These are phyloP conservation scores for Choristoneura fumiferana DNA, from an alignment of 1,140 invertebrate species.

Conservation along the genomic window DNA sequence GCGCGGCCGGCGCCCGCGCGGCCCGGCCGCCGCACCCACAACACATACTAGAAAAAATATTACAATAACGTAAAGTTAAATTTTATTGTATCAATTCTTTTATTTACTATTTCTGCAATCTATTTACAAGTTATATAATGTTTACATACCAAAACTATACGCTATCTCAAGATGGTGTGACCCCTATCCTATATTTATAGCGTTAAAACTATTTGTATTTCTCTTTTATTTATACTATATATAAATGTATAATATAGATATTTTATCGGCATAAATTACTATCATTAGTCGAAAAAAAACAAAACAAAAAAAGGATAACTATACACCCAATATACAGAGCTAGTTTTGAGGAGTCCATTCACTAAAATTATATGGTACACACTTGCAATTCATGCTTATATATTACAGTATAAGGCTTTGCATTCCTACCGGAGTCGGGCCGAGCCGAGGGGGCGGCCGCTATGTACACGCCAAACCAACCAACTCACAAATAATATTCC, in stretches of 20 bases:
- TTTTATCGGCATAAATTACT: conserved; percentile 76
- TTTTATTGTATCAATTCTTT: conserved; percentile 76
- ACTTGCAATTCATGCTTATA: conserved; percentile 58
- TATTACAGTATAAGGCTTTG: conserved; percentile 69
- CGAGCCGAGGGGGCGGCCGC: conserved; percentile 7
- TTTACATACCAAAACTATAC: conserved; percentile 77
- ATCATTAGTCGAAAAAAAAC: conserved; percentile 70
- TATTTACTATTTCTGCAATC: conserved; percentile 68
- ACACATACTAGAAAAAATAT: conserved; percentile 70
- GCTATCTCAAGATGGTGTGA: conserved; percentile 67
- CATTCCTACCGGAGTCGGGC: conserved; percentile 37
- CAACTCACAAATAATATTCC: conserved; percentile 44
- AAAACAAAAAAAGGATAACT: conserved; percentile 67
- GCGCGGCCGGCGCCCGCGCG: conserved; percentile 49
- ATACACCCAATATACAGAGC: conserved; percentile 77
- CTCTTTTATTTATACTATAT: conserved; percentile 54
- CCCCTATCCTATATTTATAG: conserved; percentile 74
- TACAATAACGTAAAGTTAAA: conserved; percentile 73
- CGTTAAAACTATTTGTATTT: conserved; percentile 73
- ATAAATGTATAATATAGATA: conserved; percentile 69
- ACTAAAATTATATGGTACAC: conserved; percentile 72
- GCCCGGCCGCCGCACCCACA: conserved; percentile 29
- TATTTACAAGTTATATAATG: conserved; percentile 74
- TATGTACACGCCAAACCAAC: conserved; percentile 20
- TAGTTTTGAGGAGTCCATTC: conserved; percentile 58